Percentiles rank a stretch among this genome's conserved stretches.
phyloP scores from a whole-genome alignment of 1,140 invertebrate genomes.

The Drosophila ogumai region DNA sequence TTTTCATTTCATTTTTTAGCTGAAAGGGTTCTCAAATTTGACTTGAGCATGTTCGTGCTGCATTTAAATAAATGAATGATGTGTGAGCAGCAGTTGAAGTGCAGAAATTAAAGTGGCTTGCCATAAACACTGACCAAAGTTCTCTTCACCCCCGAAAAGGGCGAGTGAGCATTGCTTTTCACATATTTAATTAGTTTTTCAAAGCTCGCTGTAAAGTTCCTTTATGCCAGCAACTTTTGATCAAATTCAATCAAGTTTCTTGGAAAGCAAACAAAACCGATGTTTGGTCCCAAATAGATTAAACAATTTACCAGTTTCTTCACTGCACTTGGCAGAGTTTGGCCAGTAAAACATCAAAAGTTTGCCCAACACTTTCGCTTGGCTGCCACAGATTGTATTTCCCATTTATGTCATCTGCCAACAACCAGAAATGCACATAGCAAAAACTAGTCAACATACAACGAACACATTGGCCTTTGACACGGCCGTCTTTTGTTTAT shows the following conservation, averaged over 20 bases:
- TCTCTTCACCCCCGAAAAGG: not conserved
- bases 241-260: slow-evolving; percentile 29
- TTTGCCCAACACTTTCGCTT: slow-evolving; percentile 41
- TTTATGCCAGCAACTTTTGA: slow-evolving; percentile 12
- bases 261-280: slow-evolving; percentile 17
- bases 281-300: slow-evolving; percentile 9
- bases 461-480: slow-evolving; percentile 2
- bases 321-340: slow-evolving; percentile 1
- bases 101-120: slow-evolving; percentile 8
- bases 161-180: slow-evolving; percentile 8
- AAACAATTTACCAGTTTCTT: slow-evolving; percentile 18
- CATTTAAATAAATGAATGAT: slow-evolving; percentile 25
- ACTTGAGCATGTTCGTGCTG: slow-evolving; percentile 14
- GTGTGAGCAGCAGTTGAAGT: slow-evolving; percentile 27
- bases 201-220: not conserved
- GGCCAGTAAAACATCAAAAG: slow-evolving; percentile 30
- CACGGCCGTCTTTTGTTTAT: slow-evolving; percentile 8
- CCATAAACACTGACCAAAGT: slow-evolving; percentile 15
- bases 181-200: slow-evolving; percentile 35
- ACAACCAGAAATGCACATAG: not conserved
- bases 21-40: slow-evolving; percentile 29
- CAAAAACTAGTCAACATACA: not conserved
- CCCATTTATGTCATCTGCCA: slow-evolving; percentile 25
- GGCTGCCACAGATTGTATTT: slow-evolving; percentile 14
- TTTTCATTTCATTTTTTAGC: slow-evolving; percentile 13